These are phyloP conservation scores for Macrocentrus cingulum DNA, from an alignment of 1,140 invertebrate genomes.

Conservation along the genomic window DNA sequence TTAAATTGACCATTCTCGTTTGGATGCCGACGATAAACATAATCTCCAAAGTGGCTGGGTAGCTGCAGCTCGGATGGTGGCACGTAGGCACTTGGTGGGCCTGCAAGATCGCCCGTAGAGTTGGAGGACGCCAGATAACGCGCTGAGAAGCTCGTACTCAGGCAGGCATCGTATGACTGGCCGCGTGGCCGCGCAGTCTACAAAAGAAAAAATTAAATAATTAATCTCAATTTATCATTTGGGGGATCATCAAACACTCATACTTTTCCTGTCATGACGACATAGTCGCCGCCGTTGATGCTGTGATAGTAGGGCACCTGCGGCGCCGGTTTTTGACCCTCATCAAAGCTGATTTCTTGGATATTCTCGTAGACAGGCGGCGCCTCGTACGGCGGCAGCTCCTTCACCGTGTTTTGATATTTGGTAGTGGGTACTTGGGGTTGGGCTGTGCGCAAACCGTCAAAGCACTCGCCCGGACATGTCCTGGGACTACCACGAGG, in stretches of 20 bases:
- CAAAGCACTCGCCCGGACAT: slow-evolving; percentile 57
- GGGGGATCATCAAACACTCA: too few species aligned
- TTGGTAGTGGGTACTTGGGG: slow-evolving; percentile 69
- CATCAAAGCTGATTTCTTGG: slow-evolving; percentile 60
- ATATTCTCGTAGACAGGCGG: slow-evolving; percentile 76
- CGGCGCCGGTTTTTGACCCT: slow-evolving; percentile 54
- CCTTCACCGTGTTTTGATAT: slow-evolving; percentile 54
- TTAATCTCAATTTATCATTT: background rate
- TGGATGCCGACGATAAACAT: too few species aligned
- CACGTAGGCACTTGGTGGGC: slow-evolving; percentile 50
- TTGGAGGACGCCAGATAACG: slow-evolving; percentile 43
- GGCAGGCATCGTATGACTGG: slow-evolving; percentile 18
- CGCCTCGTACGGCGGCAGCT: slow-evolving; percentile 61
- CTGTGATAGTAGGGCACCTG: slow-evolving; percentile 57
- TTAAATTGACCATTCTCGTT: slow-evolving; percentile 32
- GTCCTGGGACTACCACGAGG: slow-evolving; percentile 50
- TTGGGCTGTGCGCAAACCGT: slow-evolving; percentile 66
- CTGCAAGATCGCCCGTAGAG: slow-evolving; percentile 37
- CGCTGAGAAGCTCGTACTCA: slow-evolving; percentile 27
- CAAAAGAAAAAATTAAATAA: slow-evolving; percentile 1
- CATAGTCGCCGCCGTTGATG: slow-evolving; percentile 56
- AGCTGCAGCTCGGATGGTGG: slow-evolving; percentile 55
- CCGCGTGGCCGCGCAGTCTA: too few species aligned
- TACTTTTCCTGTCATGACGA: slow-evolving; percentile 56
- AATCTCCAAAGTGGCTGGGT: too few species aligned